Base-by-base conservation (phyloP, 2,113 vertebrate species). In the Oreotrochilus melanogaster region DNA sequence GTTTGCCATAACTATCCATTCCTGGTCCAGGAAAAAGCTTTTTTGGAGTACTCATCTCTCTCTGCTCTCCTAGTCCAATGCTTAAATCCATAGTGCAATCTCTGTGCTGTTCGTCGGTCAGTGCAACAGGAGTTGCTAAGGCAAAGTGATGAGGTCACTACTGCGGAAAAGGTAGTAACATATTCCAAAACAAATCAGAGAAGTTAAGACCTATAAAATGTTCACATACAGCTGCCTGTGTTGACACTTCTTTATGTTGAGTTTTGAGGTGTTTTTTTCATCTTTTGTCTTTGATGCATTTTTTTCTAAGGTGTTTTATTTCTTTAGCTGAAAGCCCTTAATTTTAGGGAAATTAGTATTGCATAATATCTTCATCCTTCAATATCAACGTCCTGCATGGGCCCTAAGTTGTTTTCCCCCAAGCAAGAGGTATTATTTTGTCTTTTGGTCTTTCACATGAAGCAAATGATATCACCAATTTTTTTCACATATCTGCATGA, bases 21-120 rank as follows among this genome's bases (percentile, higher is more conserved):
- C n/a, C 54, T 74, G 58, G 43, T 96, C 95, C 93, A 96, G 89
- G 94, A 94, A 91, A 95, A 95, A 66, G 65, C 83, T 92, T 86
- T 95, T 94, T 87, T 97, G 93, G 89, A 95, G 79, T 72, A 33
- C 65, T 94, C 51, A 74, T 60, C 37, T 47, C 27, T 69, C 64
- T 86, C 53, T 64, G 17, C 30, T 88, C 31, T 88, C 64, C 11
- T 28, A 79, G 64, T 71, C 67, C 30, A 86, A 92, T 1, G n/a
- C 35, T 74, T 42, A 89, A 72, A 90, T 83, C 93, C 30, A 33
- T 12, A 31, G 47, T 39, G 85, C 42, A 66, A n/a, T 48, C 61
- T 35, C 57, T 71, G 10, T 30, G 64, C 62, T 42, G 25, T 10
- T 95, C 39, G 0, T 27, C 0, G 21, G 53, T 53, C 51, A 83